Conservation (phyloP, 2,888 invertebrate species). For the Metallyticus violacea region DNA sequence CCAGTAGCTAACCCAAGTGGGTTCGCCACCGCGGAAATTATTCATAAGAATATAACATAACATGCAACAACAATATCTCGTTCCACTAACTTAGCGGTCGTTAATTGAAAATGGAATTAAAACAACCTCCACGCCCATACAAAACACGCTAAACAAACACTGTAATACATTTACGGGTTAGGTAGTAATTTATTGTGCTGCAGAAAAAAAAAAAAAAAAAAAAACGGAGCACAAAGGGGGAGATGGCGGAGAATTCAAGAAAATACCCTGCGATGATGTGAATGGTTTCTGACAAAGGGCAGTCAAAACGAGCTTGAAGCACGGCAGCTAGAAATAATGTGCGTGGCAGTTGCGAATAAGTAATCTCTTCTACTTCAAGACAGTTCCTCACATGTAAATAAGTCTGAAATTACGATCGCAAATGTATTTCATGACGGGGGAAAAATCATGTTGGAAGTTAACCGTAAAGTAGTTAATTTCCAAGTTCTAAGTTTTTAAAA, state of each 20-base stretch:
- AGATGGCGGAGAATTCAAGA: background rate
- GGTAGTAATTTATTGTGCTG: background rate
- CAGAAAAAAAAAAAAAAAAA: background rate
- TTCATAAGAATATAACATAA: constrained; percentile 10
- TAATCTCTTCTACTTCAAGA: background rate
- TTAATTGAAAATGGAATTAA: constrained; percentile 30
- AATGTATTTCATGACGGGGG: background rate
- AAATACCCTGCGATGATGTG: background rate
- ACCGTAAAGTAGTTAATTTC: too few relatives aligned
- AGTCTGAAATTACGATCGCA: background rate
- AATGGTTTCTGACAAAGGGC: background rate
- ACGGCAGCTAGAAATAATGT: background rate
- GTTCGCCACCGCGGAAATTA: constrained; percentile 11
- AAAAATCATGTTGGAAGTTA: too few relatives aligned
- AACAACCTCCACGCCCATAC: constrained; percentile 20
- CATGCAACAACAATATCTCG: constrained; percentile 2
- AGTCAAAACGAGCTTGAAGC: background rate
- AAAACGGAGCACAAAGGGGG: background rate
- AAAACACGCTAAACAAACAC: constrained; percentile 9
- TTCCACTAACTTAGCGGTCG: constrained; percentile 6
- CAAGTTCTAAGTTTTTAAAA: too few relatives aligned
- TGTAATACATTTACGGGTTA: constrained; percentile 2
- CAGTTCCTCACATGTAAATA: background rate
- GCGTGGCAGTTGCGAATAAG: background rate
- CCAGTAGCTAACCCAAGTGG: background rate